A percentile compares a stretch with the other conserved stretches of the same genome.
Evolutionary conservation across 2,797 vertebrate species (phyloP).

Genomic region (Rhincodon typus): DNA sequence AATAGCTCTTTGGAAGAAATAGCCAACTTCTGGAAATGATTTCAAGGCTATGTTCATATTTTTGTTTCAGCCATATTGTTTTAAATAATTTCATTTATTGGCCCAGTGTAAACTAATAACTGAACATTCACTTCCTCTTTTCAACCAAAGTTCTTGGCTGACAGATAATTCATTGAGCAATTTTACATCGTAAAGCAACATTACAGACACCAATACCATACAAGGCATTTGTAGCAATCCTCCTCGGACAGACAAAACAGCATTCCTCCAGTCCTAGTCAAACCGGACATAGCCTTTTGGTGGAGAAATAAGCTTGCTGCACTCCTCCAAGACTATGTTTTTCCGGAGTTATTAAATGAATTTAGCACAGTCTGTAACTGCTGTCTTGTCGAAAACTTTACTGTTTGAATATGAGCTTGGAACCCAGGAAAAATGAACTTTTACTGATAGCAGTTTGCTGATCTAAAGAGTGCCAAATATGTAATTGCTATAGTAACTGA

Average conservation of each 20-base stretch:
- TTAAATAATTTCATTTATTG: neutral
- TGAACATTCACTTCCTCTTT: neutral
- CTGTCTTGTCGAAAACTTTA: neutral
- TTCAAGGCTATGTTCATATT: neutral
- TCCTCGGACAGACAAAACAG: neutral
- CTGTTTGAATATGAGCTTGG: neutral
- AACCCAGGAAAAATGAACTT: neutral
- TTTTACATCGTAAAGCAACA: neutral
- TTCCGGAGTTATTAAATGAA: neutral
- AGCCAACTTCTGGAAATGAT: neutral
- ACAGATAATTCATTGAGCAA: neutral
- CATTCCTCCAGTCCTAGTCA: neutral
- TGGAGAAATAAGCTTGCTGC: neutral
- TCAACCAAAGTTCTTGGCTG: neutral
- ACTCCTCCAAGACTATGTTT: neutral
- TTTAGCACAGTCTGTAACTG: neutral
- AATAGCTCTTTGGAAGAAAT: neutral
- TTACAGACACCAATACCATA: too few species aligned
- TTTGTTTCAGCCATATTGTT: neutral
- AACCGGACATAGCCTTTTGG: neutral
- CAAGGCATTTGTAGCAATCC: neutral
- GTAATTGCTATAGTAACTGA: neutral
- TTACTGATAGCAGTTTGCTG: neutral
- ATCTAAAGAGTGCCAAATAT: neutral
- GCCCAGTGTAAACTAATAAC: neutral